Evolutionary conservation across 2,888 invertebrate genomes (phyloP).

Genomic region (Steinernema hermaphroditum): DNA sequence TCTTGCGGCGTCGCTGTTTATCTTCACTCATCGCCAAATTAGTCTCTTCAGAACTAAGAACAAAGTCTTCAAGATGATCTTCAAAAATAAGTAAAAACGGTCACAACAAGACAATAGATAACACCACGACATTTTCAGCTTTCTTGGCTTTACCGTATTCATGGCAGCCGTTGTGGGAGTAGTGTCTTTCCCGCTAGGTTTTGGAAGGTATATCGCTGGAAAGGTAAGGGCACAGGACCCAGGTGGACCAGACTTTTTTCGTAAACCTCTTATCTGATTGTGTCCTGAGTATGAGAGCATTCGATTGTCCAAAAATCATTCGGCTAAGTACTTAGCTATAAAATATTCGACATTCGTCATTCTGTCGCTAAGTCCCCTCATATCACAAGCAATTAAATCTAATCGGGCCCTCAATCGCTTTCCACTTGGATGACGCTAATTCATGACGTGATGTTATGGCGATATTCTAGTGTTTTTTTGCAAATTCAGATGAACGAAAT

Average conservation of each 20-base stretch:
- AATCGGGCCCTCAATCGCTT: not conserved
- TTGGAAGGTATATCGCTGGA: slow-evolving; percentile 78
- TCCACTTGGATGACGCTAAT: not conserved
- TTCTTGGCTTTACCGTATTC: slow-evolving; percentile 50
- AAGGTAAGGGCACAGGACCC: slow-evolving; percentile 59
- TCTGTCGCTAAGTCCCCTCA: not conserved
- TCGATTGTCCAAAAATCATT: too few relatives aligned
- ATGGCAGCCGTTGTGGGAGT: slow-evolving; percentile 51
- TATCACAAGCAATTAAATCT: not conserved
- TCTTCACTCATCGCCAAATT: slow-evolving; percentile 47
- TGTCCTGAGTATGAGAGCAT: too few relatives aligned
- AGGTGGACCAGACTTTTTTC: too few relatives aligned
- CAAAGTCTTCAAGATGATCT: slow-evolving; percentile 45
- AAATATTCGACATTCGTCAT: not conserved
- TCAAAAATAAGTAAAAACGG: slow-evolving; percentile 52
- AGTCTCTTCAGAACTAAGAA: slow-evolving; percentile 46
- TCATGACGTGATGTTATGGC: not conserved
- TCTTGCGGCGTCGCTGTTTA: slow-evolving; percentile 50
- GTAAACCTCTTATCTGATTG: too few relatives aligned
- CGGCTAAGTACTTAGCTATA: too few relatives aligned
- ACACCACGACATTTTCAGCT: slow-evolving; percentile 39
- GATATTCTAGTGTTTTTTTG: not conserved
- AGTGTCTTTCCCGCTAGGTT: slow-evolving; percentile 85
- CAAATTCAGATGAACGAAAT: too few relatives aligned
- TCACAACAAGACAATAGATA: too few relatives aligned